These are phyloP conservation scores for Drosophila macrospina DNA, from an alignment of 2,888 invertebrate genomes.

Conservation along the genomic window DNA sequence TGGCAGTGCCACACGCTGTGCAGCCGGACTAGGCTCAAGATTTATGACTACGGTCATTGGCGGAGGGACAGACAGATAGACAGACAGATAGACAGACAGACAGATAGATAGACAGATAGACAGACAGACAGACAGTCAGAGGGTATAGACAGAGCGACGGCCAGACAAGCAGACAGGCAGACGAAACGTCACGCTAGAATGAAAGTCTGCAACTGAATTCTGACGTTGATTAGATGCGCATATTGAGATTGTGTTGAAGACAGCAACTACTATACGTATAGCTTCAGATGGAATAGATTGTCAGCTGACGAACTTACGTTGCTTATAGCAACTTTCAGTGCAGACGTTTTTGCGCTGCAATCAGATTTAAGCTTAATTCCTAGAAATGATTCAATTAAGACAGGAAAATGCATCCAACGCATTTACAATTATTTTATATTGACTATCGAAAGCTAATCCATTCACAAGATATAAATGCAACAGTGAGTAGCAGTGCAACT, in stretches of 20 bases:
- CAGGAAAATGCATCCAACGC: too few species aligned
- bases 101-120: not conserved
- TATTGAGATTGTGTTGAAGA: not conserved
- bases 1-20: slow-evolving; percentile 58
- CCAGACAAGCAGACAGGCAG: slow-evolving; percentile 23
- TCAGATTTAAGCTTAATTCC: too few species aligned
- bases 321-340: too few species aligned
- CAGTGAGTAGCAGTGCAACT: too few species aligned
- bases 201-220: not conserved
- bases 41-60: slow-evolving; percentile 61
- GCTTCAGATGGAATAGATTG: not conserved
- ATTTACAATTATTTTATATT: too few species aligned
- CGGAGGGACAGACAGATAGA: slow-evolving; percentile 6
- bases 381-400: too few species aligned
- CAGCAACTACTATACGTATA: not conserved
- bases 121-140: slow-evolving; percentile 1
- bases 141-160: not conserved
- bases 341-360: too few species aligned
- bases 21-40: slow-evolving; percentile 70
- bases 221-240: slow-evolving; percentile 10
- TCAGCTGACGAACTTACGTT: not conserved
- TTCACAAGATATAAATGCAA: too few species aligned
- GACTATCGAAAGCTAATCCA: too few species aligned
- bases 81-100: slow-evolving; percentile 24
- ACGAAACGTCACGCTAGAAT: slow-evolving; percentile 3